Conservation (phyloP, 2,888 invertebrate genomes). For the Andrena minutula region DNA sequence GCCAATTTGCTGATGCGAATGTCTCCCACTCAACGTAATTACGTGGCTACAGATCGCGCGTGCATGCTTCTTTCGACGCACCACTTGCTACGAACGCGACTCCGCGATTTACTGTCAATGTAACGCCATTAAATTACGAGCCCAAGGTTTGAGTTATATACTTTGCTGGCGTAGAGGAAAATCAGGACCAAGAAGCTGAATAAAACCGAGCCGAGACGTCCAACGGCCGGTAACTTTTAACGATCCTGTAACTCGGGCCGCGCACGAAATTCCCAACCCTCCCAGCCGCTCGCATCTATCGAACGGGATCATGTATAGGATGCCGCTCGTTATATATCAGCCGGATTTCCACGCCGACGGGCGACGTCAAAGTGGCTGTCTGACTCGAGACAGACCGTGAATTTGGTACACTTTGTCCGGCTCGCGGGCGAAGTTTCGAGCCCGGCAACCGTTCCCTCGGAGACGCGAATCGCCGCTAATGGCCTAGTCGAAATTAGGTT, state of each 20-base stretch:
- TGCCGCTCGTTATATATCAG: constrained; percentile 60
- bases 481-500: constrained; percentile 51
- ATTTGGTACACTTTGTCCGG: constrained; percentile 73
- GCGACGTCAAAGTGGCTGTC: constrained; percentile 54
- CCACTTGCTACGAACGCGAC: not conserved
- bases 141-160: no score
- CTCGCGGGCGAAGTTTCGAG: constrained; percentile 63
- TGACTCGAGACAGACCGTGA: constrained; percentile 37
- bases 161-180: not conserved
- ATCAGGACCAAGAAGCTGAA: not conserved
- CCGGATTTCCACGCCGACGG: constrained; percentile 61
- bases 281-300: not conserved
- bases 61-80: not conserved
- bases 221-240: constrained; percentile 66
- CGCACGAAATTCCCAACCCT: constrained; percentile 15
- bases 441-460: constrained; percentile 22
- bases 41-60: not conserved
- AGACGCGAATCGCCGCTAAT: constrained; percentile 46
- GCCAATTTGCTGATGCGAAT: constrained; percentile 40
- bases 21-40: not conserved
- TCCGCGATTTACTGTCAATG: no score
- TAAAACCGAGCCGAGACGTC: no score
- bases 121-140: no score
- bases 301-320: constrained; percentile 32
- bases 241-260: constrained; percentile 60